Percentiles rank a stretch among this genome's conserved stretches.
phyloP scores from a whole-genome alignment of 2,888 invertebrate genomes.

The Andricus curvator region DNA sequence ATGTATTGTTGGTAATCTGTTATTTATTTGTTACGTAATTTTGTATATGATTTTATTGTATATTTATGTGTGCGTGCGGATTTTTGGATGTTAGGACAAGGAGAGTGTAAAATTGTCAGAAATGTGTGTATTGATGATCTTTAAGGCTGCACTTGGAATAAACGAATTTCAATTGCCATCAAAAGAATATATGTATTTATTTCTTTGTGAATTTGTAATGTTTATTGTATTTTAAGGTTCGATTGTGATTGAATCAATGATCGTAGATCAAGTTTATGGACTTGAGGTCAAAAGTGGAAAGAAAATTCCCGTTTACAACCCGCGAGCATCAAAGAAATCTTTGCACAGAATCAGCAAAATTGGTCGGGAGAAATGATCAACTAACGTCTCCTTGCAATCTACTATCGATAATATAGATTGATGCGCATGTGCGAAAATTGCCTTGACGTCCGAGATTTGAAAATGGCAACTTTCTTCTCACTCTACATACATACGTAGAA shows the following conservation, averaged over 20 bases:
- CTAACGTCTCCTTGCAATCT: no score
- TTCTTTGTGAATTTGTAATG: neutral
- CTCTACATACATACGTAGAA: no score
- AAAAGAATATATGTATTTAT: neutral
- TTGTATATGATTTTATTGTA: conserved; percentile 16
- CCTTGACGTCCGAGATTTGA: no score
- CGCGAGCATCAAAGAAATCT: no score
- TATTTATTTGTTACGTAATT: conserved; percentile 20
- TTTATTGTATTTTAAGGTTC: neutral
- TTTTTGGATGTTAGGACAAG: conserved; percentile 15
- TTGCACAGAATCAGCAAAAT: no score
- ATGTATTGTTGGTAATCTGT: conserved; percentile 18
- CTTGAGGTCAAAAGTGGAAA: neutral
- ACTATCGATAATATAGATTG: no score
- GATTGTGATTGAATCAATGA: neutral
- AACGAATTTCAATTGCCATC: neutral
- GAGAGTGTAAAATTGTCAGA: neutral
- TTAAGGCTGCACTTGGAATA: neutral
- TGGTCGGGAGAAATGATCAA: no score
- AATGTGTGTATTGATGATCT: conserved; percentile 6
- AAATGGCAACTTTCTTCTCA: no score
- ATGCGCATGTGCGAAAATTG: no score
- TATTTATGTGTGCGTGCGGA: conserved; percentile 9
- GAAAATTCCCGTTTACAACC: no score
- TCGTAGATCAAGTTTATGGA: neutral